Base-by-base conservation (phyloP, 2,113 vertebrate genomes). In the Tupaia tana region DNA sequence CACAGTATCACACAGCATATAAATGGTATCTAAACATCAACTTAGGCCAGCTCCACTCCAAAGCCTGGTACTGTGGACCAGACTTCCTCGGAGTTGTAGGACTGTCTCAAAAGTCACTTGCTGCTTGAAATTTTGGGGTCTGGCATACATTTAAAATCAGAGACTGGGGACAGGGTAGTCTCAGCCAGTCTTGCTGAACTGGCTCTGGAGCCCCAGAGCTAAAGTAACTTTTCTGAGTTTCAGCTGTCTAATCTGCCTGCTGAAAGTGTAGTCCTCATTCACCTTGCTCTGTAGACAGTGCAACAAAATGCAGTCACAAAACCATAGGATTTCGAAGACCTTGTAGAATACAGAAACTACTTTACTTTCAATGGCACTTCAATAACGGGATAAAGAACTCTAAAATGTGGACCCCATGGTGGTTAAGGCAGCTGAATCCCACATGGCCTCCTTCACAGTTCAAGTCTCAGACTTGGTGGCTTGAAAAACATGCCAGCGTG, bases 261-360 rank as follows among this genome's bases (percentile, higher is more conserved):
- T 1, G 13, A 52, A 89, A 58, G 29, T 24, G 1, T 34, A 10
- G 6, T 77, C 75, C 61, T 22, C 56, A 52, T 5, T 56, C 22
- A 3, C 11, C 22, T 56, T 64, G 52, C 66, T 58, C 78, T 59
- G 61, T 15, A 34, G 31, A 25, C 5, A 25, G 1, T 16, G 3
- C 24, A 22, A 9, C 13, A 20, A 52, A 52, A 20, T 0, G 1
- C 52, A 69, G 9, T 56, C 20, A 73, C 20, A 75, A 70, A 92
- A 10, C 19, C 71, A 63, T 1, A 27, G 64, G 29, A 54, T 91
- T 83, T 78, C 59, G 6, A 16, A 64, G 66, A 9, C 64, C 29
- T 7, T 14, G 11, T 54, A 9, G 3, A 67, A 31, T 0, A 2
- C 0, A 14, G n/a, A 22, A 15, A 29, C 20, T 24, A 4, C 16